Base-by-base conservation (phyloP, 2,888 invertebrate species). In the Amblyjoppa proteus region DNA sequence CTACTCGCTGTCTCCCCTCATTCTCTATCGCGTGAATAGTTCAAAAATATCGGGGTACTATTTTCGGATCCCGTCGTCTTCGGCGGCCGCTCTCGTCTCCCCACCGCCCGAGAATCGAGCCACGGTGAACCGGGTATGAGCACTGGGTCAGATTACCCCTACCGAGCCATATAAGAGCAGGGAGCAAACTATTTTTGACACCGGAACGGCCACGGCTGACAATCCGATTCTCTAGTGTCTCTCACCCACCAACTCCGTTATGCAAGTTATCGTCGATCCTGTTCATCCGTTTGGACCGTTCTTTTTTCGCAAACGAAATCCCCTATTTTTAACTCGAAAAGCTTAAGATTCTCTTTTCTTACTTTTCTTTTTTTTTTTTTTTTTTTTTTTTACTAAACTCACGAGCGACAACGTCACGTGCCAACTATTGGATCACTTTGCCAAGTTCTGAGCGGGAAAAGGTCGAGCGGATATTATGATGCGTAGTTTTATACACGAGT, bases 121-220 rank as follows among this genome's bases (percentile, higher is more conserved):
- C 77, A 82, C 83, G 80, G 45, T 82, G 73, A 58, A 69, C 80
- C 76, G 73, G 74, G 77, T 82, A 53, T 75, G 85, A 81, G 81
- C 89, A 89, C 89, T 93, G 92, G 92, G 90, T 93, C 92, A 91
- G 88, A 91, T 92, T 92, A 93, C 93, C 90, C 91, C 91, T 90
- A 88, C 89, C 91, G 90, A 89, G 88, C 94, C 94, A 93, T 93
- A 93, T 94, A 94, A 92, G 94, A 93, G 89, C 93, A 92, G 90
- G 89, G 86, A 82, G 86, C 87, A 77, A 89, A 92, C 93, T 94
- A 93, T 93, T 94, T 94, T 93, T 92, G 92, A 92, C 91, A 75
- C 87, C 89, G 88, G 86, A 88, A 90, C 89, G 84, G 82, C 69
- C 56, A 69, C 49, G 79, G 73, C 84, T 83, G 81, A 86, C 85